Conservation (phyloP, 2,888 invertebrate genomes). For the Pantelozetes paolii region DNA sequence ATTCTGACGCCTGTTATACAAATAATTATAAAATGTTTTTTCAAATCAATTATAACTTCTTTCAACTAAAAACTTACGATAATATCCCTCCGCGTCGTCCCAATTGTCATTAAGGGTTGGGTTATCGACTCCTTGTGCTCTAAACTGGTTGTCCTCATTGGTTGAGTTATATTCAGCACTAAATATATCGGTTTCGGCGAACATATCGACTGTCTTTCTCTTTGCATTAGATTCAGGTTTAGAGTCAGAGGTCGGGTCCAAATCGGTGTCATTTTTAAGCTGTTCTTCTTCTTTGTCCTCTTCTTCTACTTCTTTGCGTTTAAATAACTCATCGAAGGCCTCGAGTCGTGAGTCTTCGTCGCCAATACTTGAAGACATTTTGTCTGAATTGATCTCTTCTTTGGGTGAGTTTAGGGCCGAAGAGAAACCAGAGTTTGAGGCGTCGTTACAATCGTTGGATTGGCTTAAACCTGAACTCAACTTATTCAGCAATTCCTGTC, state of each 20-base stretch:
- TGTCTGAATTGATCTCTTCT: conserved; percentile 27
- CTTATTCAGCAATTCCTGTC: conserved; percentile 73
- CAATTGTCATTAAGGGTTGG: conserved; percentile 70
- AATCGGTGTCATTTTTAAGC: conserved; percentile 49
- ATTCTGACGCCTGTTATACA: conserved; percentile 66
- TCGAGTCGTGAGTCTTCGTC: conserved; percentile 32
- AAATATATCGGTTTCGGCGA: conserved; percentile 36
- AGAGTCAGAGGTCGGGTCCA: not conserved
- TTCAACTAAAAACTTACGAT: conserved; percentile 60
- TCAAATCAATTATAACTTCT: too few relatives aligned
- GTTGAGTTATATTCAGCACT: conserved; percentile 31
- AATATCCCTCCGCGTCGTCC: conserved; percentile 99
- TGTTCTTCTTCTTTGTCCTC: conserved; percentile 48
- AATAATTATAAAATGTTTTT: conserved; percentile 31
- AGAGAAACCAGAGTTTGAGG: conserved; percentile 32
- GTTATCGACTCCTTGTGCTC: not conserved
- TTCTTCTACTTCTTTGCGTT: conserved; percentile 47
- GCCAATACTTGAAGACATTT: conserved; percentile 22
- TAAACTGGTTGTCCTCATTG: not conserved
- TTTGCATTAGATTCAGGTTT: conserved; percentile 16
- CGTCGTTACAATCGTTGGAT: conserved; percentile 20
- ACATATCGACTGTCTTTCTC: conserved; percentile 41
- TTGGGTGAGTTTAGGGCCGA: conserved; percentile 38
- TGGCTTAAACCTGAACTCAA: conserved; percentile 56
- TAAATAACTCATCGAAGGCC: conserved; percentile 37